Base-by-base conservation (phyloP, 2,113 vertebrate genomes). In the Saimiri boliviensis region DNA sequence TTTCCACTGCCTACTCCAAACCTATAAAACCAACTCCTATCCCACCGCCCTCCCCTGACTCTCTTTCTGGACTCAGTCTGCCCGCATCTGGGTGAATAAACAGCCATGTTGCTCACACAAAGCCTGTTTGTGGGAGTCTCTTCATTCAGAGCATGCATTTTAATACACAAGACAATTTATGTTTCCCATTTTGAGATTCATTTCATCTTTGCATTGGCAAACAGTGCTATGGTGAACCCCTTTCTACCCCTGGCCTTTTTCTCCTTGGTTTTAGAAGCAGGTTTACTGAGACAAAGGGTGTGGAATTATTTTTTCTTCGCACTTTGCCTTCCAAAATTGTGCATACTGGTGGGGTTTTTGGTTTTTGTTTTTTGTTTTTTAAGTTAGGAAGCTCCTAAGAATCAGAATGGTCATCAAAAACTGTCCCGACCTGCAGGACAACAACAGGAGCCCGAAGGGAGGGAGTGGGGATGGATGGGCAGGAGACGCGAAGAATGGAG, bases 191-290 rank as follows among this genome's bases (percentile, higher is more conserved):
- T 70, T 82, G 73, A 96, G 42, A 82, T 54, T 80, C 70, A 63
- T 81, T 94, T 74, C 70, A 45, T 6, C 54, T 77, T 86, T 89
- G 40, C 40, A 73, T 95, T 92, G 49, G 60, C 85, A 96, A 93
- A 63, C 54, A 73, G 79, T 82, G 12, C 8, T 52, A 25, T 54
- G 58, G 30, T 54, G 42, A 84, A 77, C 56, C 9, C 56, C 16
- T 76, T 88, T 84, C 77, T 49, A 42, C 45, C 32, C 49, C 49
- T 49, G 49, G 49, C 49, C 49, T 49, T 14, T 94, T 70, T 63
- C 74, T 89, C 35, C 40, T 86, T 76, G 40, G 30, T 47, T 58
- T 66, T 73, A 6, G 2, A 85, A 47, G 58, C 30, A 37, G 30
- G 13, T 92, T 95, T 60, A 54, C 71, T 63, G n/a, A 6, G 56